Evolutionary conservation across 2,797 vertebrate genomes (phyloP), one percentile per base, ranked within the genome.

Genomic region (Sciurus carolinensis): DNA sequence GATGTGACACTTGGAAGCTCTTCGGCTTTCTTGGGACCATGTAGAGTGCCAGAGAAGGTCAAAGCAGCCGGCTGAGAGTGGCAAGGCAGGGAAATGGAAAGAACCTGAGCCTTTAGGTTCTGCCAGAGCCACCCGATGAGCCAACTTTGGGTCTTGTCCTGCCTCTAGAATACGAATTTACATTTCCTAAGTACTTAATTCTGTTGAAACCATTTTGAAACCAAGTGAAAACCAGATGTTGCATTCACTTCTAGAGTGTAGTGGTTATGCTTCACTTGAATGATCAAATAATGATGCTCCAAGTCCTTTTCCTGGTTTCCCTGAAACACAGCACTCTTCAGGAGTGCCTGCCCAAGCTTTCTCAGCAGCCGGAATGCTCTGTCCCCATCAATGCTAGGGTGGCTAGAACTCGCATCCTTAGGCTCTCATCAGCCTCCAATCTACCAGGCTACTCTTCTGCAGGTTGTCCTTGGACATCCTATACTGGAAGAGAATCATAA

Each of bases 131-230:
- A 47, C 28, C 62, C 50, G 73, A 33, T 73, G 64, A 69, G 57
- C 69, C 20, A 85, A 9, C 57, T 39, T 36, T 73, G 24, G 24
- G 69, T 33, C 5, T 17, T 67, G 0, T 52, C 26, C 30, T 87
- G 62, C 24, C n/a, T 81, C 44, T 79, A 24, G 52, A 87, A 30
- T 54, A 0, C 67, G 26, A 73, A 26, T 54, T 62, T 39, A 44
- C 44, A 6, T 92, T 90, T 95, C 33, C 77, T 83, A 28, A 86
- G 73, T 81, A 28, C 57, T 81, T 67, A 50, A n/a, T 71, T 82
- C 77, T 82, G 12, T 77, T 87, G 71, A 11, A 83, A 69, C 67
- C 57, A 83, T 1, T 93, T 79, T 47, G 44, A 95, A 95, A 90
- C 12, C 77, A 76, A 59, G 28, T 50, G 50, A 94, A 95, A 39